Evolutionary conservation across 2,797 vertebrate species (phyloP).

Genomic region (Martes flavigula): DNA sequence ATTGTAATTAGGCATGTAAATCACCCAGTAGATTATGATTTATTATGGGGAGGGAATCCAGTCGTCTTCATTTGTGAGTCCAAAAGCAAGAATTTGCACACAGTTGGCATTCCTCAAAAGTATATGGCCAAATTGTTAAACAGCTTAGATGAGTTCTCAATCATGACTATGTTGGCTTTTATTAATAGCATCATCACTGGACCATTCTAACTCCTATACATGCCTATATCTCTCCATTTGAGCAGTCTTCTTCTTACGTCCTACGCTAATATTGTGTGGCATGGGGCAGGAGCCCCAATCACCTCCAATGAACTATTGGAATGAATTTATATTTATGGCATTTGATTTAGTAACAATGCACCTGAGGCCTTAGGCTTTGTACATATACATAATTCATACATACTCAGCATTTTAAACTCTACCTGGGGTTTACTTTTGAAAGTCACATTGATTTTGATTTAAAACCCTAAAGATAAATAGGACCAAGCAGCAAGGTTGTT

Average conservation of each 20-base stretch:
- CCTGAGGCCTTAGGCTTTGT: slow-evolving; percentile 4
- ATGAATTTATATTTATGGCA: slow-evolving; percentile 50
- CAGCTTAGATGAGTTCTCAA: not conserved
- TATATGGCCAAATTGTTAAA: not conserved
- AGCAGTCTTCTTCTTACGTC: not conserved
- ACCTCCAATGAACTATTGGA: slow-evolving; percentile 11
- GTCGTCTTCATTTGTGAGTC: not conserved
- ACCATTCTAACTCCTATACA: not conserved
- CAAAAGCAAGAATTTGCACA: not conserved
- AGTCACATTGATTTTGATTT: slow-evolving; percentile 73
- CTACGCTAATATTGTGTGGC: not conserved
- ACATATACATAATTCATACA: slow-evolving; percentile 57
- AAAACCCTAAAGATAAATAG: slow-evolving; percentile 54
- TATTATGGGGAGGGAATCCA: slow-evolving; percentile 1
- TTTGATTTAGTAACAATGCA: slow-evolving; percentile 62
- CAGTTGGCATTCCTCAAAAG: not conserved
- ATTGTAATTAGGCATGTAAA: not conserved
- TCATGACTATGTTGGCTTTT: slow-evolving; percentile 26
- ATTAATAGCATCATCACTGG: not conserved
- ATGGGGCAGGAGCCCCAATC: not conserved
- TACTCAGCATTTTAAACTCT: slow-evolving; percentile 67
- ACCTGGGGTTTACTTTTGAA: slow-evolving; percentile 57
- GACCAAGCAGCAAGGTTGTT: slow-evolving; percentile 11
- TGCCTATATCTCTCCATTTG: not conserved
- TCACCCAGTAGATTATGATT: not conserved